phyloP scores from a whole-genome alignment of 2,797 vertebrate species.

The Periparus ater region DNA sequence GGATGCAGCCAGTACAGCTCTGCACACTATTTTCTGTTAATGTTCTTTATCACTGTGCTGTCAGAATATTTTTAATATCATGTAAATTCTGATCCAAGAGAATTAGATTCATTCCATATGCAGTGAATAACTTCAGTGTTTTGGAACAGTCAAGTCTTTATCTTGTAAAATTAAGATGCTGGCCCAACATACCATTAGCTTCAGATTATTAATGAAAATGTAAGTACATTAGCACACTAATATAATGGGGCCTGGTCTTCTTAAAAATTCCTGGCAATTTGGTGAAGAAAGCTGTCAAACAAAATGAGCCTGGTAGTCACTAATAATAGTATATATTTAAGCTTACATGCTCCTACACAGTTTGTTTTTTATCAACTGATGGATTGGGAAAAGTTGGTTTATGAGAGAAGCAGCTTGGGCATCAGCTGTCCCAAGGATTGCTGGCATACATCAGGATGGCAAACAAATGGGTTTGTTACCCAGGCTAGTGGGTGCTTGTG shows the following conservation, averaged over 20 bases:
- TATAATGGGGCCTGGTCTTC: neutral
- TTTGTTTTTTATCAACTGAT: neutral
- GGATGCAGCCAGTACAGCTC: neutral
- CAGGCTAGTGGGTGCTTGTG: rapidly evolving
- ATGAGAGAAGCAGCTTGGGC: neutral
- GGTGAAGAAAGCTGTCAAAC: neutral
- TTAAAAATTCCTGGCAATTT: neutral
- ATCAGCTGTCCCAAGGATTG: neutral
- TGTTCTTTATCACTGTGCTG: neutral
- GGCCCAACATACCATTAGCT: neutral
- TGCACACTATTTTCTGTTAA: neutral
- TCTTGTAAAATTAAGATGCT: conserved; percentile 22
- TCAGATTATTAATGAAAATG: conserved; percentile 5
- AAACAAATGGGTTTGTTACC: neutral
- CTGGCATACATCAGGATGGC: neutral
- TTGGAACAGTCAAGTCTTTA: neutral
- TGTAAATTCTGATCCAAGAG: conserved; percentile 11
- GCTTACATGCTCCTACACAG: neutral
- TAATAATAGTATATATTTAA: neutral
- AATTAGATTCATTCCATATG: neutral
- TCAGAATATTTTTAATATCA: conserved; percentile 30
- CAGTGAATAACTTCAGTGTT: neutral
- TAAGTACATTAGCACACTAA: neutral
- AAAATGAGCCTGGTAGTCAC: neutral
- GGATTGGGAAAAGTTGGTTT: neutral